Evolutionary conservation across 2,113 vertebrate genomes (phyloP), one percentile per base, ranked within the genome.

Genomic region (Engraulis encrasicolus): DNA sequence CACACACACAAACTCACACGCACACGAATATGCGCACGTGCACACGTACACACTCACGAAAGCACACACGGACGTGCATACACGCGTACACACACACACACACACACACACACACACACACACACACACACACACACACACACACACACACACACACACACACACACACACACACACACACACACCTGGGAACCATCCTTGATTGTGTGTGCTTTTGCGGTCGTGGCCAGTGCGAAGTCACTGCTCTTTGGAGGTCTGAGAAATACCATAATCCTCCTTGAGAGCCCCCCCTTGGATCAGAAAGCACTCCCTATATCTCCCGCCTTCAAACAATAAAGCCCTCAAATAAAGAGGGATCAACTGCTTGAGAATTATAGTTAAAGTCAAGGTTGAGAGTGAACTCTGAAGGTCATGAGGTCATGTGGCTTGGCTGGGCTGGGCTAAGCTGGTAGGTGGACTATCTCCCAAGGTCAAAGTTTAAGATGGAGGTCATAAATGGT

Each of bases 401-500:
- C 19, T n/a, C 1, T 23, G n/a, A 58, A n/a, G 54, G 19, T n/a
- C 18, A 20, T 58, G 6, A 58, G 54, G 54, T 58, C 54, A 58
- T 19, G 2, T 18, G 6, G 40, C 40, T 45, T 45, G 52, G 52
- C 52, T 2, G 52, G 18, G 58, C 58, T 66, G 58, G 1, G 54
- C 54, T 61, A 23, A 31, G 58, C 58, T 66, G 58, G 58, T 23
- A 27, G 54, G 58, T 31, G 58, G 58, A 2, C n/a, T 66, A 11
- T 45, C 7, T 20, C 2, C n/a, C 52, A 58, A 58, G 52, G 52
- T 58, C 19, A n/a, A 83, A 78, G 81, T n/a, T n/a, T n/a, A n/a
- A 50, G 83, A 79, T 88, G 66, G 61, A 52, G 79, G 61, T 82
- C 36, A 80, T 71, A 0, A 1, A 83, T 86, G 85, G 19, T 74